Conservation (phyloP, 1,140 invertebrate genomes). For the Xylocopa sonorina region DNA sequence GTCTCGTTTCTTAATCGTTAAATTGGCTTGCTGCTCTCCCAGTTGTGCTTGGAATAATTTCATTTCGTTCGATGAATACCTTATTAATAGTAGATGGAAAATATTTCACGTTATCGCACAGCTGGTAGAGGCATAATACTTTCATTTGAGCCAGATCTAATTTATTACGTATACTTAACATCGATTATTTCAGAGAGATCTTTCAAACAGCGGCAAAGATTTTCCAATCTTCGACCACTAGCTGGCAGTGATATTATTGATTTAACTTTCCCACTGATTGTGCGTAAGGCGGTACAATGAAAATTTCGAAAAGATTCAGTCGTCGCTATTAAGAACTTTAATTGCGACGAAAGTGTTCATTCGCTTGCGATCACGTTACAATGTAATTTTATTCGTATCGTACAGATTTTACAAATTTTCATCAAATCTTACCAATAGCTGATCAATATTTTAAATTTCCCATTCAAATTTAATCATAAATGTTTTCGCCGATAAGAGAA, state of each 20-base stretch:
- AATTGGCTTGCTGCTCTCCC: neutral
- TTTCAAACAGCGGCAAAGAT: conserved; percentile 11
- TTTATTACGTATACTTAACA: conserved; percentile 17
- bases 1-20: neutral
- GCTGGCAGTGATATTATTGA: conserved; percentile 26
- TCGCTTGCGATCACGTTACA: neutral
- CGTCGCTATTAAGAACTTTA: neutral
- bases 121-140: neutral
- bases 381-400: conserved; percentile 11
- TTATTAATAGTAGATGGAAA: neutral
- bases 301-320: neutral
- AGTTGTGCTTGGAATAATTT: neutral
- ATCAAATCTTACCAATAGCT: neutral
- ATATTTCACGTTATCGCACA: neutral
- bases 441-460: neutral
- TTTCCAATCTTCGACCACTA: neutral
- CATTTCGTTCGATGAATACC: neutral
- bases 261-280: neutral
- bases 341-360: conserved; percentile 13
- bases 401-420: conserved; percentile 3
- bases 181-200: conserved; percentile 16
- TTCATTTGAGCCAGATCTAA: neutral
- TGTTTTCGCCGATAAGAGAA: neutral
- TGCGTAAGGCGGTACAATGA: neutral
- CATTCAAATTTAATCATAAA: neutral